Base-by-base conservation (phyloP, 2,797 vertebrate species). In the Sus cebifrons region DNA sequence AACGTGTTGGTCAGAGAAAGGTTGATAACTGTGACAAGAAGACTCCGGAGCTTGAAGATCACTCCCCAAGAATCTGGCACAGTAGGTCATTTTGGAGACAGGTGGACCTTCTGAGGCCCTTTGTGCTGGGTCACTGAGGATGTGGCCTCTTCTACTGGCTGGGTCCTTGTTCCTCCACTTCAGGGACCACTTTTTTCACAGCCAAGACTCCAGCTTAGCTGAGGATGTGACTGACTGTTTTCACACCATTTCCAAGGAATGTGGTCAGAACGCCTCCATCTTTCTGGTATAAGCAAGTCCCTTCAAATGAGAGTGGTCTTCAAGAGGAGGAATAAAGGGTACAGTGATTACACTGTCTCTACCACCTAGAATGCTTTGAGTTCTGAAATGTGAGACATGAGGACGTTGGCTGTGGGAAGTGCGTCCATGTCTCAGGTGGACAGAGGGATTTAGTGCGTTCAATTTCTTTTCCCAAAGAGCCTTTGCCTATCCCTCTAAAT, bases 361-460 rank as follows among this genome's bases (percentile, higher is more conserved):
- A 1, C 6, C 36, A 64, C 16, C 44, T 49, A 86, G 81, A 77
- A 58, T 44, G 52, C 67, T 58, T n/a, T 2, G 2, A 54, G 36
- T 73, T 73, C n/a, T 4, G 9, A 77, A 23, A 5, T 49, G 7
- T 0, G 16, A n/a, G n/a, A 54, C 36, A 1, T 4, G 0, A 58
- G 40, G 79, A 70, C 25, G 8, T 7, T 10, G 78, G 36, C 27
- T 44, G 11, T 71, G 36, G 32, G 40, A 81, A 9, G 14, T 6
- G 3, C 4, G 15, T 52, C 23, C 13, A 36, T 2, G 2, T 86
- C 21, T 89, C 78, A 52, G 7, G 14, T 0, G 40, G 60, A 20
- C 21, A 15, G 25, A 77, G 17, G 62, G 10, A 82, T 12, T 56
- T 8, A 17, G 7, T 44, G 74, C 32, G 44, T 77, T 91, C n/a